Evolutionary conservation across 2,888 invertebrate genomes (phyloP).

Genomic region (Gibbula magus): DNA sequence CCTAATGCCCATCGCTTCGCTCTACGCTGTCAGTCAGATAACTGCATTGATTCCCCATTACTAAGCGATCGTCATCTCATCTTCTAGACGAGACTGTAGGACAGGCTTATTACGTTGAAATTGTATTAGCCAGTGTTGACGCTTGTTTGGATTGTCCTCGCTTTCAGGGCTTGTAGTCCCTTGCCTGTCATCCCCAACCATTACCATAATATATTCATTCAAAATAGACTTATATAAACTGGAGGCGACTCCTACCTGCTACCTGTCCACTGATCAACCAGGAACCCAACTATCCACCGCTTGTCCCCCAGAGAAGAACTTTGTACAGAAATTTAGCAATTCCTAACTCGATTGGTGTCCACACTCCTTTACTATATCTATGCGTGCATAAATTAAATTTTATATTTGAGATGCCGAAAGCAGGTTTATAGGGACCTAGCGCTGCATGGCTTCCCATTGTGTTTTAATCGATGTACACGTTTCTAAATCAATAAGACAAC

Average conservation of each 20-base stretch:
- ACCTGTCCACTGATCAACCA: not conserved
- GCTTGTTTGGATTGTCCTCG: not conserved
- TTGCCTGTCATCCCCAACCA: conserved; percentile 8
- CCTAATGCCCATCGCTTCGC: not conserved
- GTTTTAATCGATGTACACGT: not conserved
- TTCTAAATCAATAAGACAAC: not conserved
- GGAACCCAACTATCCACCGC: not conserved
- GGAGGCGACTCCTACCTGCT: not conserved
- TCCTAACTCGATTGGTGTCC: no score
- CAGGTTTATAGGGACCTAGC: not conserved
- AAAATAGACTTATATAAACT: conserved; percentile 18
- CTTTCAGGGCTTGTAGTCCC: not conserved
- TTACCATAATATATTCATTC: conserved; percentile 25
- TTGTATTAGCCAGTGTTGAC: conserved; percentile 17
- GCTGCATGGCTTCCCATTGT: not conserved
- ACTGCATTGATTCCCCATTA: conserved; percentile 17
- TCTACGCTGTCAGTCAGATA: conserved; percentile 9
- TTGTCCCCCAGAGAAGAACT: not conserved
- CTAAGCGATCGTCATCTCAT: conserved; percentile 12
- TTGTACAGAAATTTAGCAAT: no score
- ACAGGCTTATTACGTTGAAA: conserved; percentile 3
- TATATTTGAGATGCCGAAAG: not conserved
- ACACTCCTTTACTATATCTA: not conserved
- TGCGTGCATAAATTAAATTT: conserved; percentile 21
- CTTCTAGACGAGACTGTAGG: conserved; percentile 1